Conservation (phyloP, 2,888 invertebrate species). For the Drosophila yooni region DNA sequence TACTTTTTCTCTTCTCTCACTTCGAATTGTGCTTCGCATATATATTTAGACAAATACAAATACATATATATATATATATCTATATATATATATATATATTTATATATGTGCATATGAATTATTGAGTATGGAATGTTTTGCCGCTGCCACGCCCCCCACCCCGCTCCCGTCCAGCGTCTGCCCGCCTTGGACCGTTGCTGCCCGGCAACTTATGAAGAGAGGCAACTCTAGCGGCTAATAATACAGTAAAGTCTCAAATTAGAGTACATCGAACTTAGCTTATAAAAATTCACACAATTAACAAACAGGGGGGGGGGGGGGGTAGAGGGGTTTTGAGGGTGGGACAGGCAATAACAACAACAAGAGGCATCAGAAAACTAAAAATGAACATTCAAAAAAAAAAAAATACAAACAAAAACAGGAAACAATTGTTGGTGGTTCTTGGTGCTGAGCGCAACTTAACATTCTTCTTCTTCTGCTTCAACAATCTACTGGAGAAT, state of each 20-base stretch:
- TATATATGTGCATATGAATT: slow-evolving; percentile 5
- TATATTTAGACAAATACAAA: slow-evolving; percentile 10
- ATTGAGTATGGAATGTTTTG: slow-evolving; percentile 57
- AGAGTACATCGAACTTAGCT: slow-evolving; percentile 73
- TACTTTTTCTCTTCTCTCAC: slow-evolving; percentile 51
- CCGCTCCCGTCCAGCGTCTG: slow-evolving; percentile 12
- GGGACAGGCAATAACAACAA: slow-evolving; percentile 60
- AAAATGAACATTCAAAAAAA: not conserved
- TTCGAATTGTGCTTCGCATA: slow-evolving; percentile 15
- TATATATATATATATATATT: slow-evolving; percentile 4
- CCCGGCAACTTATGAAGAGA: slow-evolving; percentile 17
- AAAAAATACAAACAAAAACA: slow-evolving; percentile 38
- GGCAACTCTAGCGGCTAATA: slow-evolving; percentile 56
- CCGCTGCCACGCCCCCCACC: slow-evolving; percentile 44
- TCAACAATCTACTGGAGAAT: slow-evolving; percentile 85
- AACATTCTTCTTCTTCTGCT: not conserved
- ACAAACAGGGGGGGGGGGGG: slow-evolving; percentile 52
- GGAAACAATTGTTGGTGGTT: slow-evolving; percentile 56
- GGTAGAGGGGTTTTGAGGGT: not conserved
- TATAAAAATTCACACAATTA: slow-evolving; percentile 59
- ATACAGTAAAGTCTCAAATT: slow-evolving; percentile 63
- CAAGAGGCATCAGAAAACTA: slow-evolving; percentile 48
- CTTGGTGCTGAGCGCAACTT: slow-evolving; percentile 7
- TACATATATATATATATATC: slow-evolving; percentile 1
- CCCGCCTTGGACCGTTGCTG: slow-evolving; percentile 59